Conservation (phyloP, 1,140 invertebrate genomes). For the Oedothorax gibbosus region DNA sequence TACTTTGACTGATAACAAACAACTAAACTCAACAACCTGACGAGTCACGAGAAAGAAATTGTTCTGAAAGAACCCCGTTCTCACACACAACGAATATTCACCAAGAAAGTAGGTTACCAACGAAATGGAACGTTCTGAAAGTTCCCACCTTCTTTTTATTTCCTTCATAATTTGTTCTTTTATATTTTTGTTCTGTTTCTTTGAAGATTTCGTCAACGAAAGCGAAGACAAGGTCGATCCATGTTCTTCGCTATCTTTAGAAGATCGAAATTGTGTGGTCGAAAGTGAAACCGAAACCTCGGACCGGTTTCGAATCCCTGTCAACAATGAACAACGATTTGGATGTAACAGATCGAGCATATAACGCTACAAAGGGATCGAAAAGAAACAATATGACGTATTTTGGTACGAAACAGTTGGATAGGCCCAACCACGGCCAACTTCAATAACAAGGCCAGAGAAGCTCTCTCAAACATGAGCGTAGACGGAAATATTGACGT, state of each 20-base stretch:
- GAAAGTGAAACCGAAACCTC: constrained; percentile 24
- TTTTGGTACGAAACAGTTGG: neutral
- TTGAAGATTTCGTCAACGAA: neutral
- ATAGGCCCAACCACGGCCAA: neutral
- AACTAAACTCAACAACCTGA: too few species aligned
- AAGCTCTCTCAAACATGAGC: too few species aligned
- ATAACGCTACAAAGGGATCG: neutral
- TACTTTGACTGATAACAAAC: neutral
- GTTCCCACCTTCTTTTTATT: constrained; percentile 21
- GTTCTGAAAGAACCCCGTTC: too few species aligned
- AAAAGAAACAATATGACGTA: neutral
- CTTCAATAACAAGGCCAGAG: too few species aligned
- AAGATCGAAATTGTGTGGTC: constrained; percentile 8
- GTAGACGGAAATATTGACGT: too few species aligned
- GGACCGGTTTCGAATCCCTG: neutral
- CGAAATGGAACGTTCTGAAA: constrained; percentile 40
- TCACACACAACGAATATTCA: neutral
- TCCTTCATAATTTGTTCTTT: neutral
- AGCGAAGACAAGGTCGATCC: constrained; percentile 31
- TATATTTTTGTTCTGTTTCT: constrained; percentile 10
- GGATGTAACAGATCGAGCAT: neutral
- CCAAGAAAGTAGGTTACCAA: constrained; percentile 39
- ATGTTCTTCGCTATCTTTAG: constrained; percentile 27
- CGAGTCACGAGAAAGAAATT: too few species aligned
- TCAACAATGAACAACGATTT: neutral